Evolutionary conservation across 2,797 vertebrate species (phyloP), one percentile per base, ranked within the genome.

Genomic region (Chelonia mydas): DNA sequence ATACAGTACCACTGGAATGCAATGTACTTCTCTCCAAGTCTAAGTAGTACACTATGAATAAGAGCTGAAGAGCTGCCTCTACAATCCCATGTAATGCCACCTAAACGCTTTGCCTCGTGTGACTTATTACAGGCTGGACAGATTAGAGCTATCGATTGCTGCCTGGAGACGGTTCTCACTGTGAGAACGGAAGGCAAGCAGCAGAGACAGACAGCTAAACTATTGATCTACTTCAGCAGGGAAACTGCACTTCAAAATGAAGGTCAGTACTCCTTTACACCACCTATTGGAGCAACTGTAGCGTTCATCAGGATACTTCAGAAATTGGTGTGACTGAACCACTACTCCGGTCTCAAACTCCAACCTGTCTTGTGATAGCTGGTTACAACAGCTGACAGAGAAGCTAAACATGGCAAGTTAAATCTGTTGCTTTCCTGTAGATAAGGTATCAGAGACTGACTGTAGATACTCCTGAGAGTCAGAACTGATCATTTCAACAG

Each of bases 141-240:
- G 99, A 99, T 99, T 99, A 99, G 98, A 98, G 98, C 98, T 98
- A 99, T 99, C 97, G 99, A 99, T 99, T 95, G 98, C 98, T 97
- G 99, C 98, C 98, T 97, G 98, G 98, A 99, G 99, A 99, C 98
- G 98, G 98, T 98, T 98, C 98, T 98, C 17, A 78, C 98, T 97
- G 98, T 80, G 98, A 93, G 96, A 98, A 98, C 97, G 98, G 96
- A 96, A 98, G 98, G 98, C 96, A 97, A 97, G 96, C 45, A 11
- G 79, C 59, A 28, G 90, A 98, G 98, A 98, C 97, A 97, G 98
- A 96, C 98, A 98, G 98, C 98, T 98, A 93, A 81, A 96, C 97
- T 98, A 99, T 99, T 95, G 99, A 99, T 99, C 98, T 65, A 91
- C 93, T 98, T 97, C 95, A 89, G 98, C 89, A 76, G 98, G 98